Percentiles rank a stretch among this genome's conserved stretches.
These are phyloP conservation scores for Aldabrachelys gigantea DNA, from an alignment of 2,113 vertebrate genomes.

Conservation along the genomic window DNA sequence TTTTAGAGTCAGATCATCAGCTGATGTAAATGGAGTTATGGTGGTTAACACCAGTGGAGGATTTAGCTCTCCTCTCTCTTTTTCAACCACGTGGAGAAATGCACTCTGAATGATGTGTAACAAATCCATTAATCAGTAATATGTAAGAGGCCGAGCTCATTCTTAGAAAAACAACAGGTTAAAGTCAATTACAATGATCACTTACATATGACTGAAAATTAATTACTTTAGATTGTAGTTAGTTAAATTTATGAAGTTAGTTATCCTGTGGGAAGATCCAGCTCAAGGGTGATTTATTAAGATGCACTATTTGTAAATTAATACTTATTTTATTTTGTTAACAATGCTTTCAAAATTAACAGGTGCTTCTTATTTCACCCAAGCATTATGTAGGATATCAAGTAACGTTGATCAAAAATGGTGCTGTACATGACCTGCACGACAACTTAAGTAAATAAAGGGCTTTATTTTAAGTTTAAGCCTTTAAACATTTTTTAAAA, in stretches of 20 bases:
- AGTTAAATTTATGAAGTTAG: neutral
- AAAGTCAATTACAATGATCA: neutral
- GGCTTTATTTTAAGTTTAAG: neutral
- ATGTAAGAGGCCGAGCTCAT: neutral
- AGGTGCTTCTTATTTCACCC: neutral
- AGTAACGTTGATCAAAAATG: neutral
- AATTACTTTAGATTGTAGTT: neutral
- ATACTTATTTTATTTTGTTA: neutral
- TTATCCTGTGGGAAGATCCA: neutral
- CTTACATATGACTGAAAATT: neutral
- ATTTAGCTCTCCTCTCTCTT: neutral
- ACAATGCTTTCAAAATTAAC: neutral
- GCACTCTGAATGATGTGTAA: neutral
- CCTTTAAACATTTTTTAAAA: slow-evolving; percentile 29
- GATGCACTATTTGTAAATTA: slow-evolving; percentile 10
- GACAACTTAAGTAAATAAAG: neutral
- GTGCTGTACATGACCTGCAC: neutral
- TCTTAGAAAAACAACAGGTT: neutral
- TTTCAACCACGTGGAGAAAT: neutral
- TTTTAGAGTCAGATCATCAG: neutral
- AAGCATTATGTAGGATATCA: slow-evolving; percentile 20
- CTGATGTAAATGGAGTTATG: neutral
- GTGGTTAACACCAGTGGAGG: neutral
- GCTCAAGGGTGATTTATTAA: neutral
- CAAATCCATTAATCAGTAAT: neutral